Percentiles rank a stretch among this genome's conserved stretches.
phyloP scores from a whole-genome alignment of 2,888 invertebrate species.

The Emesis furor region DNA sequence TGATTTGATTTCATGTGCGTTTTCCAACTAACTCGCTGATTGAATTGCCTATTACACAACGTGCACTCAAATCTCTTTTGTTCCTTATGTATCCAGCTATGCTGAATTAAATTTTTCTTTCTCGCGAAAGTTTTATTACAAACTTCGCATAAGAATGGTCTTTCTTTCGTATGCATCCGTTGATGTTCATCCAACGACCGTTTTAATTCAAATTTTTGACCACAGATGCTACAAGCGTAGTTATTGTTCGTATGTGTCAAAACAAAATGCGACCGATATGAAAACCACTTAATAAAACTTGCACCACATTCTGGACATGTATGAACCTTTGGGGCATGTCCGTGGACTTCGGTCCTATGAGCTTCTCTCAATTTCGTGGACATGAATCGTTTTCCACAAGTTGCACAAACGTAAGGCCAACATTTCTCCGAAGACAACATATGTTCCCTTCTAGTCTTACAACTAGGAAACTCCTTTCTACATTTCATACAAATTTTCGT shows the following conservation, averaged over 20 bases:
- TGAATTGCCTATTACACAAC: constrained; percentile 81
- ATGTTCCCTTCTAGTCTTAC: constrained; percentile 81
- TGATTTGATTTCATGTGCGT: constrained; percentile 86
- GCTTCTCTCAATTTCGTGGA: constrained; percentile 77
- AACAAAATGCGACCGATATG: constrained; percentile 81
- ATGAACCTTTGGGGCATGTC: constrained; percentile 72
- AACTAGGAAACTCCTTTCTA: constrained; percentile 77
- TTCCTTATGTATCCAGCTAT: constrained; percentile 86
- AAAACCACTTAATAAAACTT: constrained; percentile 78
- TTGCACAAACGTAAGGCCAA: constrained; percentile 80
- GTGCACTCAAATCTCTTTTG: constrained; percentile 83
- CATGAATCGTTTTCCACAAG: constrained; percentile 82
- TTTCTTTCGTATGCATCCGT: constrained; percentile 87
- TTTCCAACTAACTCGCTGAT: constrained; percentile 80
- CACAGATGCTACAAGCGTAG: constrained; percentile 81
- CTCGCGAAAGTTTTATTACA: constrained; percentile 86
- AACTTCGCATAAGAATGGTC: constrained; percentile 86
- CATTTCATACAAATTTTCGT: constrained; percentile 79
- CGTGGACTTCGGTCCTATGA: constrained; percentile 79
- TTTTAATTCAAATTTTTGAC: constrained; percentile 85
- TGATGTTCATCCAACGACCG: constrained; percentile 86
- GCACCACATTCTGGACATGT: constrained; percentile 75
- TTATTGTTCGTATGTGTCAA: constrained; percentile 81
- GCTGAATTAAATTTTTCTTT: constrained; percentile 83
- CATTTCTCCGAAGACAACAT: constrained; percentile 79